Percentiles rank a stretch among this genome's conserved stretches.
Evolutionary conservation across 2,113 vertebrate genomes (phyloP).

Genomic region (Octodon degus): DNA sequence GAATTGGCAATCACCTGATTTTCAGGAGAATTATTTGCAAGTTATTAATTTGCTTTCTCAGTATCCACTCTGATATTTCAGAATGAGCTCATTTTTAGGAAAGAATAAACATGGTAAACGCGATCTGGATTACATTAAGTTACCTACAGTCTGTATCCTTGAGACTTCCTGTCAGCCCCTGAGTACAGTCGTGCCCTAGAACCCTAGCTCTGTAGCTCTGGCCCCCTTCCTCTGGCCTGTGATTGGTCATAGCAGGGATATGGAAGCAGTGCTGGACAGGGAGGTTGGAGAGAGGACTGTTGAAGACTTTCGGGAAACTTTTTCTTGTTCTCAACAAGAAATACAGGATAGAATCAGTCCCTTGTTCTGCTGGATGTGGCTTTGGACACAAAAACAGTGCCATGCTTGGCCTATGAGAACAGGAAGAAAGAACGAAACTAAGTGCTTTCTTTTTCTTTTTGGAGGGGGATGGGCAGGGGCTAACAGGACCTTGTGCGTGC

Average conservation of each 20-base stretch:
- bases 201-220: not conserved
- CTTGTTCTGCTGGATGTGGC: not conserved
- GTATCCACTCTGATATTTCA: slow-evolving; percentile 17
- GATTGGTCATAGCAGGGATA: not conserved
- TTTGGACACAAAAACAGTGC: not conserved
- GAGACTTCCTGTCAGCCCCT: not conserved
- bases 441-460: not conserved
- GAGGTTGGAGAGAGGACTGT: not conserved
- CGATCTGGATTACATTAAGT: not conserved
- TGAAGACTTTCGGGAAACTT: not conserved
- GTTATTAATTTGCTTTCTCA: slow-evolving; percentile 59
- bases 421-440: not conserved
- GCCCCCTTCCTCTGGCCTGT: not conserved
- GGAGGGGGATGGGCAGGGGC: not conserved
- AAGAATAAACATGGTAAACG: not conserved
- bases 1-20: slow-evolving; percentile 28
- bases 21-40: slow-evolving; percentile 35
- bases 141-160: not conserved
- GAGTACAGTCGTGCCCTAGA: not conserved
- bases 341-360: not conserved
- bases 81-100: slow-evolving; percentile 29
- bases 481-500: not conserved
- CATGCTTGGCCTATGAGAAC: not conserved
- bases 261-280: not conserved
- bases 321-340: not conserved